These are phyloP conservation scores for Trissonchulus latispiculum DNA, from an alignment of 2,888 invertebrate species.

Conservation along the genomic window DNA sequence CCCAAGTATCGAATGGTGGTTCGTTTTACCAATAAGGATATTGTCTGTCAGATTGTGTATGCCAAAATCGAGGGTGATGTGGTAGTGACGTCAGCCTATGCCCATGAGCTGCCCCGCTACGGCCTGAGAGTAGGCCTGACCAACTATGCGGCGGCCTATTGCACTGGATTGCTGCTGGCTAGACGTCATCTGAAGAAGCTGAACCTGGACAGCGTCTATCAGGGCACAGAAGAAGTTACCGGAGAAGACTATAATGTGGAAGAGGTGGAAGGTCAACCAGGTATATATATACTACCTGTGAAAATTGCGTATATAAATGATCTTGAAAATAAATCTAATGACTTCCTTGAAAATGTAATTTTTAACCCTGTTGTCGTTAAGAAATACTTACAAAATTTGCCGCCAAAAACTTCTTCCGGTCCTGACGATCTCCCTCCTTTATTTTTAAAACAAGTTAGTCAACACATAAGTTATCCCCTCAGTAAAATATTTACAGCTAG, in stretches of 20 bases:
- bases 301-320: too few relatives aligned
- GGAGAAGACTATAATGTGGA: constrained; percentile 92
- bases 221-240: constrained; percentile 75
- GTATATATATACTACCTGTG: too few relatives aligned
- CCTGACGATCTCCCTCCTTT: too few relatives aligned
- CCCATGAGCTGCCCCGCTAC: constrained; percentile 88
- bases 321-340: too few relatives aligned
- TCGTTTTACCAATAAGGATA: constrained; percentile 92
- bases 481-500: too few relatives aligned
- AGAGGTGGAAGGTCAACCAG: too few relatives aligned
- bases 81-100: constrained; percentile 91
- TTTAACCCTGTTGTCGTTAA: too few relatives aligned
- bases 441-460: too few relatives aligned
- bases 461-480: too few relatives aligned
- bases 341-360: too few relatives aligned
- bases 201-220: constrained; percentile 75
- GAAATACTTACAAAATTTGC: too few relatives aligned
- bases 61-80: constrained; percentile 96
- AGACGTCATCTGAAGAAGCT: constrained; percentile 80
- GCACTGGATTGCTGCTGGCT: constrained; percentile 89
- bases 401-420: too few relatives aligned
- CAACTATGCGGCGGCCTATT: constrained; percentile 97
- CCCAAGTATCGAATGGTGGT: constrained; percentile 98
- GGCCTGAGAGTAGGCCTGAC: constrained; percentile 96
- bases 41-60: constrained; percentile 94